Evolutionary conservation across 2,888 invertebrate species (phyloP).

Genomic region (Papilio gigon): DNA sequence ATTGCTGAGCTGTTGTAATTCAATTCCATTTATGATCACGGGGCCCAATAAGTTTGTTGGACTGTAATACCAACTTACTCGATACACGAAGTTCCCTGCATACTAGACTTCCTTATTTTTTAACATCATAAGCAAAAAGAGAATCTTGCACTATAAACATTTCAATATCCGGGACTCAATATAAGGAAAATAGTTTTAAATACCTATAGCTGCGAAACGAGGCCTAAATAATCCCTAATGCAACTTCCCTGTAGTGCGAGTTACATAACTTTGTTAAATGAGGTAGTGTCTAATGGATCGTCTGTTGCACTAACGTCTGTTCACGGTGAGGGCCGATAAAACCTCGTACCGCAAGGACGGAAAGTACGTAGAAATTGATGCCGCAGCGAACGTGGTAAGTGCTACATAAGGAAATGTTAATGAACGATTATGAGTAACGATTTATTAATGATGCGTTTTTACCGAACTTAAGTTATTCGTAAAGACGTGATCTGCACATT

Average conservation of each 20-base stretch:
- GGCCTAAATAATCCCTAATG: too few species aligned
- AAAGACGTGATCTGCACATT: slow-evolving; percentile 5
- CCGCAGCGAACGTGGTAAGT: too few species aligned
- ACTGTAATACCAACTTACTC: slow-evolving; percentile 9
- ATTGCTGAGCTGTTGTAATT: too few species aligned
- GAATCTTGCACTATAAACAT: slow-evolving; percentile 26
- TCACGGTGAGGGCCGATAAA: too few species aligned
- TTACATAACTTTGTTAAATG: too few species aligned
- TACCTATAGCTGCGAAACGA: slow-evolving; percentile 5
- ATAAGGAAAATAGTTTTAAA: slow-evolving; percentile 25
- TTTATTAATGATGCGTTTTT: slow-evolving; percentile 19
- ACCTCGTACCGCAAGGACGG: too few species aligned
- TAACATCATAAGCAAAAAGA: slow-evolving; percentile 41
- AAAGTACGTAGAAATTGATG: too few species aligned
- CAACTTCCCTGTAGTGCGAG: too few species aligned
- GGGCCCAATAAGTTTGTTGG: background rate
- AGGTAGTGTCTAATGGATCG: too few species aligned
- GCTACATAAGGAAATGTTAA: slow-evolving; percentile 5
- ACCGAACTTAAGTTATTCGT: slow-evolving; percentile 1
- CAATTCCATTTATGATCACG: background rate
- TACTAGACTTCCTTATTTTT: slow-evolving; percentile 65
- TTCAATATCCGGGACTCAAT: slow-evolving; percentile 46
- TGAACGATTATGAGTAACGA: slow-evolving; percentile 1
- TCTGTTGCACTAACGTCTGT: too few species aligned
- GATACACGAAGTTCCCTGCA: slow-evolving; percentile 17